Evolutionary conservation across 2,113 vertebrate genomes (phyloP).

Genomic region (Antidorcas marsupialis): DNA sequence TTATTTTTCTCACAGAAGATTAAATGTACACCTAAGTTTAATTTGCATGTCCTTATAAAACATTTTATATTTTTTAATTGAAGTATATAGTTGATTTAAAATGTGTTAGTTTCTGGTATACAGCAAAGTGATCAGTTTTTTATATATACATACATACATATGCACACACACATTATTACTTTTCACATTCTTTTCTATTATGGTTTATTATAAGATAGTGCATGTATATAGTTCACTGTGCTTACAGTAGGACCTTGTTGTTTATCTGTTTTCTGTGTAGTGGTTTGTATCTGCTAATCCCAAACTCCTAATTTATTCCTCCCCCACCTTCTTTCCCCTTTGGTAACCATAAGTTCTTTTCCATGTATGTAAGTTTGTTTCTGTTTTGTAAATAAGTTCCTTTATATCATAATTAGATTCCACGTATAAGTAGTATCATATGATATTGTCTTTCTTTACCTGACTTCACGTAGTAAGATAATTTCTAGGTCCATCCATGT

Average conservation of each 20-base stretch:
- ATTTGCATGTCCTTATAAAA: not conserved
- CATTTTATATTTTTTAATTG: not conserved
- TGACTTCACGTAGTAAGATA: not conserved
- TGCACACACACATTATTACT: not conserved
- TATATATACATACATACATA: not conserved
- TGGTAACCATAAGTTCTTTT: not conserved
- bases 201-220: not conserved
- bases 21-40: not conserved
- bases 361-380: not conserved
- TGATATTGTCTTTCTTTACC: not conserved
- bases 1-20: not conserved
- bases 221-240: not conserved
- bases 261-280: not conserved
- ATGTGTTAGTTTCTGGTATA: not conserved
- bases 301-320: not conserved
- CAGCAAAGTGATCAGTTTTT: not conserved
- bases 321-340: not conserved
- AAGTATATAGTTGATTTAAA: not conserved
- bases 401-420: not conserved
- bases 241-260: not conserved
- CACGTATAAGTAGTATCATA: not conserved
- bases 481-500: not conserved
- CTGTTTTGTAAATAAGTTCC: not conserved
- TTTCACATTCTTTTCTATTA: not conserved
- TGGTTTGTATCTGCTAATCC: not conserved